A percentile compares a stretch with the other conserved stretches of the same genome.
Conservation (phyloP, 2,113 vertebrate genomes). For the Tapirus terrestris region DNA sequence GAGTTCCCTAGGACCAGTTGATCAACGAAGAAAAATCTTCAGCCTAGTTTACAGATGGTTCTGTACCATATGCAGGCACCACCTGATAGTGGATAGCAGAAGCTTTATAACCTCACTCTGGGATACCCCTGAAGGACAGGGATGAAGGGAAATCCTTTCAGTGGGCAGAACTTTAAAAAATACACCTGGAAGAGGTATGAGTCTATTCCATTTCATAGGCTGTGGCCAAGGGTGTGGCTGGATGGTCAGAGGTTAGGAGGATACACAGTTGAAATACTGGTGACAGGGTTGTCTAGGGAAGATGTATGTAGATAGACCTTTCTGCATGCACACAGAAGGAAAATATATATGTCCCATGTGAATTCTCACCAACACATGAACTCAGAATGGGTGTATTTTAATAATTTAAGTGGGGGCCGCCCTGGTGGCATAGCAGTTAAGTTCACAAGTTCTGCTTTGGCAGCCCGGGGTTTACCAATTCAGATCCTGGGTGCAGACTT, state of each 20-base stretch:
- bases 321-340: background rate
- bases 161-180: background rate
- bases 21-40: background rate
- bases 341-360: background rate
- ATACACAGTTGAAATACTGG: background rate
- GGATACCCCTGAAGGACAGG: background rate
- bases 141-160: background rate
- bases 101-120: background rate
- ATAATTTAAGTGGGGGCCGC: background rate
- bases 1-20: background rate
- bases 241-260: background rate
- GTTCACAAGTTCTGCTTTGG: too few relatives aligned
- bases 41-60: background rate
- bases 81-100: background rate
- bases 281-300: background rate
- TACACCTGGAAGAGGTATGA: background rate
- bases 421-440: too few relatives aligned
- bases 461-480: too few relatives aligned
- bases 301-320: background rate
- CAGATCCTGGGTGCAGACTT: too few relatives aligned
- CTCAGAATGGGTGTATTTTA: background rate
- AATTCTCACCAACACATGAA: background rate
- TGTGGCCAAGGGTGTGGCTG: background rate
- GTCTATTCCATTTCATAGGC: background rate
- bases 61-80: background rate